phyloP scores from a whole-genome alignment of 2,113 vertebrate species.

The Protobothrops flavoviridis region DNA sequence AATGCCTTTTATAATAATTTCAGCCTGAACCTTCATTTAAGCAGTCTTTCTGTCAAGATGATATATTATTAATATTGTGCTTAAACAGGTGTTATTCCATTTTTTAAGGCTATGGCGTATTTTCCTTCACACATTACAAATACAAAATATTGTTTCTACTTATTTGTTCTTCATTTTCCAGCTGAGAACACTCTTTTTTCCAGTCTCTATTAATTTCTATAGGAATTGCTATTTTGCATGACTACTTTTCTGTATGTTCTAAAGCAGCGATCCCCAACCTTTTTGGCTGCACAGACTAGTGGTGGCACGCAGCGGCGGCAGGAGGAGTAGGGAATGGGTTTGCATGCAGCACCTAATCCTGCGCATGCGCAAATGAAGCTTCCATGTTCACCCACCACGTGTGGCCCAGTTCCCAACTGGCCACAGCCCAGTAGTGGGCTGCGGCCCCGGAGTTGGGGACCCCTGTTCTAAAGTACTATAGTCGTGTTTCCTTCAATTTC shows the following conservation, averaged over 20 bases:
- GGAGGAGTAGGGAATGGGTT: not conserved
- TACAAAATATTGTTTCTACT: not conserved
- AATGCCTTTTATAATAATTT: not conserved
- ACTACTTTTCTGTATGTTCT: not conserved
- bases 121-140: not conserved
- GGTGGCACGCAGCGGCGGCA: fast-evolving
- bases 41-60: not conserved
- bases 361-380: not conserved
- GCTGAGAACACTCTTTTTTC: not conserved
- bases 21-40: not conserved
- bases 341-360: not conserved
- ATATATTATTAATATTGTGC: not conserved
- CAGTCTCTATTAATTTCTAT: not conserved
- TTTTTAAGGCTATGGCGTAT: not conserved
- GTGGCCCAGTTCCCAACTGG: not conserved
- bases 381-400: not conserved
- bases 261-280: not conserved
- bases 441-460: not conserved
- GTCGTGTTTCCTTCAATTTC: not conserved
- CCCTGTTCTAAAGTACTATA: not conserved
- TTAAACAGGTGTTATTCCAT: not conserved
- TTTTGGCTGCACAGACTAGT: not conserved
- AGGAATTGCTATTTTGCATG: not conserved
- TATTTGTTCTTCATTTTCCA: not conserved
- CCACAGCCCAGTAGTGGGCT: not conserved